Evolutionary conservation across 2,113 vertebrate species (phyloP), one percentile per base, ranked within the genome.

Genomic region (Rhinogobius similis): DNA sequence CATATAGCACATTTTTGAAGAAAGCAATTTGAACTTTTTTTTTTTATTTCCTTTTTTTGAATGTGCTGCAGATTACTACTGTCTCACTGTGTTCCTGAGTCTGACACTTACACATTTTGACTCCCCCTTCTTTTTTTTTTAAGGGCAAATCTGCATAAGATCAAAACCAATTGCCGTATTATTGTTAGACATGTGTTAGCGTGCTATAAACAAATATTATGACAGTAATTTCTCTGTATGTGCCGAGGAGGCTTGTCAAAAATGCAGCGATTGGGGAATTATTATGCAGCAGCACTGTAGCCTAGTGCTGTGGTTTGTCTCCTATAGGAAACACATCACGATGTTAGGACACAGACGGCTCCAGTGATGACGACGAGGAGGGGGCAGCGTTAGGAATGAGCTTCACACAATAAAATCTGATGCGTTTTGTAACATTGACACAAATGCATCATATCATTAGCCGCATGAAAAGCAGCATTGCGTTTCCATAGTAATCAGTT

Each of bases 171-270:
- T 63, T 74, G 48, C 8, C 52, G 76, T 76, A 84, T 66, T 56
- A 72, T 77, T 85, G 87, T 86, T 85, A 87, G 82, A 82, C 59
- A 46, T 2, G 75, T 75, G 77, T 79, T 82, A 24, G 73, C 72
- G 18, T 64, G 26, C 20, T 65, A 68, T 67, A 81, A 75, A 86
- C 74, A 85, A 86, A 83, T 75, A 84, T 84, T 86, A 78, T 88
- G 82, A 84, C 86, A 86, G 70, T 86, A 85, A 86, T 88, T 89
- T 77, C 62, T 86, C 64, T 81, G 78, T 73, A 68, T 82, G 72
- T 67, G 82, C 84, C 77, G 76, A 59, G 78, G 72, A 50, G 75
- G 71, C 82, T 82, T 86, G 83, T 89, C 84, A 89, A 63, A 75
- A 73, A 78, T 61, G 71, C 83, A 76, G 52, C 70, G 72, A 85